Evolutionary conservation across 2,888 invertebrate genomes (phyloP).

Genomic region (Galeopsomyia nigrocyanea): DNA sequence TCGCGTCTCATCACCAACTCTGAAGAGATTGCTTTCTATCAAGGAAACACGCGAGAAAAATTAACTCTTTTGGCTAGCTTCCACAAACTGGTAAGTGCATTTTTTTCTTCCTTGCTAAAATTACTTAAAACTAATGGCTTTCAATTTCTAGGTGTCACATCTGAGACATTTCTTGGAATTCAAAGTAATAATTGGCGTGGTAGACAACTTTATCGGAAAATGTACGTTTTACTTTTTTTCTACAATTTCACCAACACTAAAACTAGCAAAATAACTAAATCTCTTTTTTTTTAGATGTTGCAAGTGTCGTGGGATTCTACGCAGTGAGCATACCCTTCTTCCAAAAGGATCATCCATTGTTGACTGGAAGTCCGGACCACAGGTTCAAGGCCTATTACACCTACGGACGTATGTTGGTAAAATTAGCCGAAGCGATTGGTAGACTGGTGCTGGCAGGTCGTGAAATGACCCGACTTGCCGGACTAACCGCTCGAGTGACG

Average conservation of each 20-base stretch:
- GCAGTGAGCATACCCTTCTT: constrained; percentile 97
- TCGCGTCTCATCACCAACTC: constrained; percentile 96
- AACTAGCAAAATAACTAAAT: background rate
- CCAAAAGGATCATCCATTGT: constrained; percentile 77
- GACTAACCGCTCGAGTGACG: constrained; percentile 93
- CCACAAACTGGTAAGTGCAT: constrained; percentile 78
- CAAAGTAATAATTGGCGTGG: constrained; percentile 90
- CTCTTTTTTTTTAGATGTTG: constrained; percentile 77
- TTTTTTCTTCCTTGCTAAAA: background rate
- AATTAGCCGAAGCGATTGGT: constrained; percentile 97
- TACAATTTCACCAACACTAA: constrained; percentile 1
- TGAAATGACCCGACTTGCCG: constrained; percentile 93
- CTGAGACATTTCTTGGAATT: constrained; percentile 90
- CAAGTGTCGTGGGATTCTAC: constrained; percentile 96
- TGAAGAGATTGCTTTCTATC: constrained; percentile 90
- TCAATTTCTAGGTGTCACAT: constrained; percentile 77
- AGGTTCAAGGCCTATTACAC: constrained; percentile 90
- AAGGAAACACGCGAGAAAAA: constrained; percentile 90
- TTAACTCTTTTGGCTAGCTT: constrained; percentile 90
- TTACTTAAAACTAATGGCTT: constrained; percentile 2
- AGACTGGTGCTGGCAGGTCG: constrained; percentile 94
- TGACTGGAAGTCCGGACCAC: constrained; percentile 75
- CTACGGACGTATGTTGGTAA: constrained; percentile 95
- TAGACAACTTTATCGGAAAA: constrained; percentile 97
- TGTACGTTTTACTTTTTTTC: constrained; percentile 74